Base-by-base conservation (phyloP, 1,140 invertebrate genomes). In the Zaprionus capensis region DNA sequence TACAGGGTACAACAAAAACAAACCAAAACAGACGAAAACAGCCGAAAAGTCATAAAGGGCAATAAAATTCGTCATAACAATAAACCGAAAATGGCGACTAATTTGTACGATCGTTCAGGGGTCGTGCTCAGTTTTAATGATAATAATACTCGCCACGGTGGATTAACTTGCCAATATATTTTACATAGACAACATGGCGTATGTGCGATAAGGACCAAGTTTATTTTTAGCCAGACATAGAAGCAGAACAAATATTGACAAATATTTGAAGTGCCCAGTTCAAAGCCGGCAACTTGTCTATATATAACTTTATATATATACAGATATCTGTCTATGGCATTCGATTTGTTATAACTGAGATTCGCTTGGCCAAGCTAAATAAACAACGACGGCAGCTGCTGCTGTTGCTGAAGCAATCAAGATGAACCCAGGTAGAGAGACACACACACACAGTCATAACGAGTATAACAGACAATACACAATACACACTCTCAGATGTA, bases 361-460 rank as follows among this genome's bases (percentile, higher is more conserved):
- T 68, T 68, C 46, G 55, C 46, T 41, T 51, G 55, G 36, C 56
- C 63, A 61, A 59, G 56, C 70, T 20, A 56, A 57, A 22, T 36
- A 44, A 78, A 56, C 71, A 71, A 46, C 41, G 7, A 46, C 41
- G 46, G 53, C 74, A 78, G 73, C 76, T 66, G 71, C 61, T 41
- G 71, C 78, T 77, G 82, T 79, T 86, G 82, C 78, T 86, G 76
- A 61, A 71, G 73, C 81, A 83, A 87, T 87, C 84, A 80, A 88
- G 84, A 87, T 87, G 71, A 80, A 80, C 59, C 62, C 69, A 51
- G 46, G 46, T 51, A 51, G 22, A 51, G 36, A 36, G 38, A 56
- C 44, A 58, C 36, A 31, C 26, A 59, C 26, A 56, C 9, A 22
- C 22, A 31, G 1, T 28, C 28, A 36, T 66, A 73, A 44, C 61